Evolutionary conservation across 2,797 vertebrate genomes (phyloP).

Genomic region (Tadarida brasiliensis): DNA sequence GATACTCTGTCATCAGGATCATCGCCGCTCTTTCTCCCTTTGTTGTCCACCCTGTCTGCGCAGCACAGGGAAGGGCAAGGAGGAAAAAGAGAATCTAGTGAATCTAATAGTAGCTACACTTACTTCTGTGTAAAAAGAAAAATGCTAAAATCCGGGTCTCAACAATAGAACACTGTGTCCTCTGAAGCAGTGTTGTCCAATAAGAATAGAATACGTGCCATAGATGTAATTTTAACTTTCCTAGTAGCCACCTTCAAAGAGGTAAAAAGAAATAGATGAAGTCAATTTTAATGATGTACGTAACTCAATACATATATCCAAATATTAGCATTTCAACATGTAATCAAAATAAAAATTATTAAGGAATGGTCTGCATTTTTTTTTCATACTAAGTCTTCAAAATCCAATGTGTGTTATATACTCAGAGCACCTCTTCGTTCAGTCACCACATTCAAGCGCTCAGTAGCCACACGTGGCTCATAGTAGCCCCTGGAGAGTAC

Average conservation of each 20-base stretch:
- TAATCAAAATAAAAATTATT: not conserved
- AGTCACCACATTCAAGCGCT: not conserved
- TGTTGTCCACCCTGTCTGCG: not conserved
- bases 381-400: not conserved
- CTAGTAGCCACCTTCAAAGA: not conserved
- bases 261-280: not conserved
- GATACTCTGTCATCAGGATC: not conserved
- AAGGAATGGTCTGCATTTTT: not conserved
- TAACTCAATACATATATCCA: not conserved
- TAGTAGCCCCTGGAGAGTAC: too few relatives aligned
- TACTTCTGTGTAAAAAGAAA: not conserved
- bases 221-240: not conserved
- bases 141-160: not conserved
- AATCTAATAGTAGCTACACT: not conserved
- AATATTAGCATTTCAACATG: constrained; percentile 46
- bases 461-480: not conserved
- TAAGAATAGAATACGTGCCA: not conserved
- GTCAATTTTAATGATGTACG: constrained; percentile 17
- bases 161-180: not conserved
- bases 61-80: not conserved
- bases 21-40: not conserved
- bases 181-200: not conserved
- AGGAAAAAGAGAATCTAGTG: not conserved
- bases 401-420: not conserved
- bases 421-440: not conserved